A percentile compares a stretch with the other conserved stretches of the same genome.
These are phyloP conservation scores for Alces alces DNA, from an alignment of 2,113 vertebrate species.

Conservation along the genomic window DNA sequence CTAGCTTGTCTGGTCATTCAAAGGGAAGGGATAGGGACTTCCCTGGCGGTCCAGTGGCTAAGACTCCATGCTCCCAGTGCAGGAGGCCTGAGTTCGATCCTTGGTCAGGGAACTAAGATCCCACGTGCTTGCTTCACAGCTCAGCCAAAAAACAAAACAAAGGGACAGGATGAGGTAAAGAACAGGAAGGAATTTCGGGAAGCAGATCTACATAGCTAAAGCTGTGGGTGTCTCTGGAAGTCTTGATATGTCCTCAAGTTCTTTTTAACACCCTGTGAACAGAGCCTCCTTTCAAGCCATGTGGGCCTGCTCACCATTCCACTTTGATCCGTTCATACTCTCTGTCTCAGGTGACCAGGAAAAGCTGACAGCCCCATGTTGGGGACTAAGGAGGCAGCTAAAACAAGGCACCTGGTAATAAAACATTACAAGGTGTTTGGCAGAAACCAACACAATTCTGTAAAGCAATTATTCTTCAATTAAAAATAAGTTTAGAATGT, in stretches of 20 bases:
- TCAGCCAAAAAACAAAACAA: neutral
- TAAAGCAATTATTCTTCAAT: neutral
- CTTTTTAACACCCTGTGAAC: neutral
- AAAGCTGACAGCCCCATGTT: neutral
- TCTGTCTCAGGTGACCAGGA: neutral
- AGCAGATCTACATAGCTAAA: neutral
- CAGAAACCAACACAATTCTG: neutral
- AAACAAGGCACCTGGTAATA: neutral
- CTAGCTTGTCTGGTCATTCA: neutral
- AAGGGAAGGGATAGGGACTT: neutral
- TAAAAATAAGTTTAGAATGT: neutral
- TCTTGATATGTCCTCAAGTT: neutral
- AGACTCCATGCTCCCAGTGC: neutral
- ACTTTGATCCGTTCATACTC: neutral
- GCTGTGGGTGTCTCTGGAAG: neutral
- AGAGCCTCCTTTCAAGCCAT: neutral
- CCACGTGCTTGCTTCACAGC: neutral
- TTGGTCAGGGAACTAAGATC: neutral
- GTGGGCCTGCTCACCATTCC: neutral
- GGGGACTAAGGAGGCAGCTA: neutral
- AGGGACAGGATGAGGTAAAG: neutral
- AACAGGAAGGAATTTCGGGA: neutral
- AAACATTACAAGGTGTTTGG: neutral
- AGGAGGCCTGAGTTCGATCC: neutral
- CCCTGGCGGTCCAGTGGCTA: neutral